phyloP scores from a whole-genome alignment of 2,888 invertebrate species.

The Oscheius sp. region DNA sequence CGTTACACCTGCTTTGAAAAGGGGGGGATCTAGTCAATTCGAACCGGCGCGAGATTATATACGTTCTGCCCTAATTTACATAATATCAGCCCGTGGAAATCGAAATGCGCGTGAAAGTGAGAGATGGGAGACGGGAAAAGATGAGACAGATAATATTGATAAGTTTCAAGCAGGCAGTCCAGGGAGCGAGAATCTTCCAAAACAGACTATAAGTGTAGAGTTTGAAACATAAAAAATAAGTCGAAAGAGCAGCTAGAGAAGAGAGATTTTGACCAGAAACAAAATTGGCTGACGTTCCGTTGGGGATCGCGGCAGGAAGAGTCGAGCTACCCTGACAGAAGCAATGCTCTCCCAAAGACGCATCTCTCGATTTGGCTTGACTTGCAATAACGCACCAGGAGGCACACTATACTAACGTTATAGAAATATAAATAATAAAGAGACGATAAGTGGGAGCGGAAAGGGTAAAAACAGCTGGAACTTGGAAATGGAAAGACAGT shows the following conservation, averaged over 20 bases:
- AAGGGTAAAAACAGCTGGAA: background rate
- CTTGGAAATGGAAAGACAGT: too few relatives aligned
- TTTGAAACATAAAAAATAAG: constrained; percentile 8
- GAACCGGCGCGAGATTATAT: background rate
- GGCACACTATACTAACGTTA: too few relatives aligned
- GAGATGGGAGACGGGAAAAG: constrained; percentile 22
- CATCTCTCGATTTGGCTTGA: too few relatives aligned
- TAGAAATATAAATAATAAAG: too few relatives aligned
- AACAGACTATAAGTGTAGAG: too few relatives aligned
- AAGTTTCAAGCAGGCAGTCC: too few relatives aligned
- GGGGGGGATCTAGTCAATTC: too few relatives aligned
- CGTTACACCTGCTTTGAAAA: background rate
- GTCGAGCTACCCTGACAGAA: too few relatives aligned
- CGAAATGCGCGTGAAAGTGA: constrained; percentile 19
- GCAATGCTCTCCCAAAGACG: too few relatives aligned
- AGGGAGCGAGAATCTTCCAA: too few relatives aligned
- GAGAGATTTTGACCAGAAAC: background rate
- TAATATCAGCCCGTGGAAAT: constrained; percentile 34
- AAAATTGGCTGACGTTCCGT: background rate
- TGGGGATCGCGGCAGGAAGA: background rate
- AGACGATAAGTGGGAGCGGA: background rate
- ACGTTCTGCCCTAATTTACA: constrained; percentile 38
- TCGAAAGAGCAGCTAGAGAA: constrained; percentile 1
- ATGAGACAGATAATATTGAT: background rate
- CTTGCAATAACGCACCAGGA: too few relatives aligned